phyloP scores from a whole-genome alignment of 2,113 vertebrate species.

The Oplegnathus fasciatus region DNA sequence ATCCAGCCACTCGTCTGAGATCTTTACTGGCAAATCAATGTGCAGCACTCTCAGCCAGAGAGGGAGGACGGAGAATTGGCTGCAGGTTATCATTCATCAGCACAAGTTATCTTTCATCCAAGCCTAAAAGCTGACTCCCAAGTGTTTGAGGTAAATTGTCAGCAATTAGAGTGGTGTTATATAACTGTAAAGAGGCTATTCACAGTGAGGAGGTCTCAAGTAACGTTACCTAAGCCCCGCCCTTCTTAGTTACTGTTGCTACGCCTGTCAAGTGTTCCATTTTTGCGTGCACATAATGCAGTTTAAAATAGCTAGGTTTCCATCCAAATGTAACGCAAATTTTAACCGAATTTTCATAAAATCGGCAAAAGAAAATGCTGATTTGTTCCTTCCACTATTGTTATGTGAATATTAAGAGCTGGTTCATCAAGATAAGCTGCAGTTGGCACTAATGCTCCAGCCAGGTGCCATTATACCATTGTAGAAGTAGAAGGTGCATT shows the following conservation, averaged over 20 bases:
- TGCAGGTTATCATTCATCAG: background rate
- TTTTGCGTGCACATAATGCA: background rate
- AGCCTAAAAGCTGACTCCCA: background rate
- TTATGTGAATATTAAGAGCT: no score
- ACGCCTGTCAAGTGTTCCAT: background rate
- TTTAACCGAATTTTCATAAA: no score
- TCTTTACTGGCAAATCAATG: slow-evolving; percentile 38
- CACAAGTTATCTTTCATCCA: background rate
- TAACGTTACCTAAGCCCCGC: background rate
- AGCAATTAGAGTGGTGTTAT: background rate
- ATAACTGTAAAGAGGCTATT: background rate
- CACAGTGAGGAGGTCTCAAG: background rate
- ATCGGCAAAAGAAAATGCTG: no score
- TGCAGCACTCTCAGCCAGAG: background rate
- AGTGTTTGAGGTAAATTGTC: background rate
- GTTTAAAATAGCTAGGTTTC: background rate
- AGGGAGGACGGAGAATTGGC: background rate
- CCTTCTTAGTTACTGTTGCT: no score
- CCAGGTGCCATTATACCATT: no score
- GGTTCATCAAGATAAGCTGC: no score
- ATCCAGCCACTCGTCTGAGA: slow-evolving; percentile 1
- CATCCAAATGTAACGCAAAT: no score
- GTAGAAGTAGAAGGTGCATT: no score
- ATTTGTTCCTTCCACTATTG: no score
- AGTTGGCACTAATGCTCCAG: no score